Evolutionary conservation across 2,113 vertebrate species (phyloP), one percentile per base, ranked within the genome.

Genomic region (human (Homo sapiens)): DNA sequence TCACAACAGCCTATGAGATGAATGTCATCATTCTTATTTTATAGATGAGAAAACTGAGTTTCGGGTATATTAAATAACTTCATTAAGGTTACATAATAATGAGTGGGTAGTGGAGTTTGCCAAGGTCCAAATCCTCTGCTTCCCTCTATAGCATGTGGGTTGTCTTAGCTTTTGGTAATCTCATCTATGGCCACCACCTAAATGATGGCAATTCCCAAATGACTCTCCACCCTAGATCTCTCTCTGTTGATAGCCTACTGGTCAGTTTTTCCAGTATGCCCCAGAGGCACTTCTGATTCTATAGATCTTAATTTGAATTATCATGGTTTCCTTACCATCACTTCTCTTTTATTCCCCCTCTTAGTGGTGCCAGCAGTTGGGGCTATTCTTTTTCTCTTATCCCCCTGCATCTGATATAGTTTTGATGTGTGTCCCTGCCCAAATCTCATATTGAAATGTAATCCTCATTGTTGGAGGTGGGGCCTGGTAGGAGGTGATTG

Each of bases 121-220:
- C 6, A 72, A n/a, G 20, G 23, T 43, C 45, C 22, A 59, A 66
- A 94, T 81, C n/a, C 75, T 30, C 27, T n/a, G 12, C 22, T 84
- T 91, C 45, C 4, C 38, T 92, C 55, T 55, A 55, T 4, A 89
- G 59, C 10, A 25, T 45, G 61, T 96, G 85, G 72, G 38, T 81
- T 55, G 80, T 66, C 64, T 94, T 72, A 78, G 27, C 48, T 91
- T 35, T 96, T 80, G 59, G n/a, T 94, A 55, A 55, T 73, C 55
- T 90, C 40, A 80, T 40, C 40, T 3, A 1, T 50, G 35, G 50
- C 9, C 17, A 87, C 68, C 16, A 18, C 76, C 23, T 48, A 43
- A 81, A n/a, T 50, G 76, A 72, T 16, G 20, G 20, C 61, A 25
- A 45, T 83, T 88, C 55, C 59, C 72, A 12, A 75, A 52, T 55